Percentiles rank a stretch among this genome's conserved stretches.
Evolutionary conservation across 2,888 invertebrate genomes (phyloP).

Genomic region (Eupithecia centaureata): DNA sequence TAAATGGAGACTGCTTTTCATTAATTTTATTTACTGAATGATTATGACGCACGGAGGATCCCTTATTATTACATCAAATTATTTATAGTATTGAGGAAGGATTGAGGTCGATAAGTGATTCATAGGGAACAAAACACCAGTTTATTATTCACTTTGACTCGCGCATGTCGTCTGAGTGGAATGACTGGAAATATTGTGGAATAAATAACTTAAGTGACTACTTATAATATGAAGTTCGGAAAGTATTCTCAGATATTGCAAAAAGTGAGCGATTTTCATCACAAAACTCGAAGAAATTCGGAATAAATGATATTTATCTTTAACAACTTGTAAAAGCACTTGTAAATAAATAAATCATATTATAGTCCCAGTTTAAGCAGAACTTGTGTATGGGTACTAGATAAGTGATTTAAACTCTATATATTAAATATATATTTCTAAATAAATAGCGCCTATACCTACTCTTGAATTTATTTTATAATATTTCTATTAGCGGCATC

Average conservation of each 20-base stretch:
- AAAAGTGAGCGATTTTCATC: slow-evolving; percentile 52
- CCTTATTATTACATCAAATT: not conserved
- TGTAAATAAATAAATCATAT: too few species aligned
- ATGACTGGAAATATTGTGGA: not conserved
- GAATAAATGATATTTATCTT: too few species aligned
- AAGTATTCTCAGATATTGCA: slow-evolving; percentile 61
- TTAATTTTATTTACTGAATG: slow-evolving; percentile 21
- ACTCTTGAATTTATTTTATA: too few species aligned
- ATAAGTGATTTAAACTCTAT: too few species aligned
- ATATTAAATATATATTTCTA: too few species aligned
- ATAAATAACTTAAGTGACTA: slow-evolving; percentile 23
- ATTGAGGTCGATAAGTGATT: slow-evolving; percentile 51
- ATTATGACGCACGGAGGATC: slow-evolving; percentile 17
- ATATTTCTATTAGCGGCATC: too few species aligned
- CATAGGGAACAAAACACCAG: slow-evolving; percentile 47
- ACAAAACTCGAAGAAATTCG: not conserved
- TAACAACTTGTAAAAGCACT: too few species aligned
- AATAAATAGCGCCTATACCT: too few species aligned
- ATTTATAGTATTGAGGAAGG: slow-evolving; percentile 12
- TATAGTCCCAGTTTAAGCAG: too few species aligned
- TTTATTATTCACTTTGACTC: slow-evolving; percentile 26
- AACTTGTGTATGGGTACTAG: too few species aligned
- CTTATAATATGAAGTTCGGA: slow-evolving; percentile 59
- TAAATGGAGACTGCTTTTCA: not conserved
- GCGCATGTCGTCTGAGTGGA: slow-evolving; percentile 29